These are phyloP conservation scores for Euura saliciscinereae DNA, from an alignment of 1,140 invertebrate genomes.

Conservation along the genomic window DNA sequence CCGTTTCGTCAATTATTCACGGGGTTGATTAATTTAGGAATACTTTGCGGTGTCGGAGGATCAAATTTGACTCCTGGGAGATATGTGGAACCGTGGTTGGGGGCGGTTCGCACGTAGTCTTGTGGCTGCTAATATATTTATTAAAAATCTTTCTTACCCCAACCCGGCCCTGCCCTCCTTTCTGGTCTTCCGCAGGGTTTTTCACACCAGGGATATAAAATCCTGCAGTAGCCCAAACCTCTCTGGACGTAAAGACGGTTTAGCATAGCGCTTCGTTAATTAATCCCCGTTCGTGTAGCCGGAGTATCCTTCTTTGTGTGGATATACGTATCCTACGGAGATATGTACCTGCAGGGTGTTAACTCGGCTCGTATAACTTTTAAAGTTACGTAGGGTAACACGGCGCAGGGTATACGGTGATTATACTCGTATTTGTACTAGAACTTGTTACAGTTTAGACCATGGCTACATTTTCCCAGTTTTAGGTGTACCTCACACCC, in stretches of 20 bases:
- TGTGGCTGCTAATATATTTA: not conserved
- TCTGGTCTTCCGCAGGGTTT: not conserved
- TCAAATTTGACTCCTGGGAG: not conserved
- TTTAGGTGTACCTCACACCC: too few relatives aligned
- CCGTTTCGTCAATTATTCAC: not conserved
- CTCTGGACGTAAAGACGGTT: not conserved
- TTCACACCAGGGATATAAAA: not conserved
- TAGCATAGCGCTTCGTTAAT: not conserved
- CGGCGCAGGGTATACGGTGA: too few relatives aligned
- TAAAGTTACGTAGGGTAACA: too few relatives aligned
- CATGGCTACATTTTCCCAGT: too few relatives aligned
- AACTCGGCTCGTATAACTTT: too few relatives aligned
- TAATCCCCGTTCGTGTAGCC: not conserved
- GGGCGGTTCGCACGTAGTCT: not conserved
- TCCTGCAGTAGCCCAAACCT: not conserved
- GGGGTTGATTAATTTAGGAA: not conserved
- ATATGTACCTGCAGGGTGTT: too few relatives aligned
- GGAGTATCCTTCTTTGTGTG: not conserved
- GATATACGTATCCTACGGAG: too few relatives aligned
- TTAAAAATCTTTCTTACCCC: not conserved
- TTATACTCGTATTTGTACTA: too few relatives aligned
- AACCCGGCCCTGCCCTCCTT: not conserved
- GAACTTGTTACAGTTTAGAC: too few relatives aligned
- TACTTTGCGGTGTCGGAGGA: not conserved
- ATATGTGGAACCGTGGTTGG: not conserved